A percentile compares a stretch with the other conserved stretches of the same genome.
Conservation (phyloP, 2,888 invertebrate species). For the Mantis religiosa region DNA sequence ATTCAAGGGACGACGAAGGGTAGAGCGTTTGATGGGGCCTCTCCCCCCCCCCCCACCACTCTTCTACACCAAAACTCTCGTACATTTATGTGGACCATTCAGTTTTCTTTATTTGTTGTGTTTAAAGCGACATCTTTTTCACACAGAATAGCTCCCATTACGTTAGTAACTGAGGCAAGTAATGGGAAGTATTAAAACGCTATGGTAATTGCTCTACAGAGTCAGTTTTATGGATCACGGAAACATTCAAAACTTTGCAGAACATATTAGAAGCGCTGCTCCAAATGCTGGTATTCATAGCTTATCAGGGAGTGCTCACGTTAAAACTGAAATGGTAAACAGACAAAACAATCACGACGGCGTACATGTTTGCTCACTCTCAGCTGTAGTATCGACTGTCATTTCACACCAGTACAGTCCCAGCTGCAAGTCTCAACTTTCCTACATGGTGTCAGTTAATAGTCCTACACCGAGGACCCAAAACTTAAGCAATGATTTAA, state of each 20-base stretch:
- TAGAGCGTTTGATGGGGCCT: neutral
- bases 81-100: neutral
- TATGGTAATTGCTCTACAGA: neutral
- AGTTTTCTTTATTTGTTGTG: neutral
- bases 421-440: neutral
- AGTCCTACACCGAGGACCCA: too few species aligned
- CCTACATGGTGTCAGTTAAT: too few species aligned
- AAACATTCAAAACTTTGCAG: neutral
- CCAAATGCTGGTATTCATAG: neutral
- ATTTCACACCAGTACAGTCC: neutral
- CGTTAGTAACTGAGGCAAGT: neutral
- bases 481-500: too few species aligned
- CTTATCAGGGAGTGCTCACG: neutral
- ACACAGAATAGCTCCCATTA: neutral
- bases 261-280: neutral
- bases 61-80: neutral
- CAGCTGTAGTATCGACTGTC: neutral
- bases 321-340: neutral
- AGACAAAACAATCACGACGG: neutral
- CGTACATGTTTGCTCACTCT: neutral
- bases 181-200: neutral
- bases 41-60: too few species aligned
- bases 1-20: neutral
- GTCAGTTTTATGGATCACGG: neutral
- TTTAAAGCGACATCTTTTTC: neutral